A percentile compares a stretch with the other conserved stretches of the same genome.
Evolutionary conservation across 2,797 vertebrate species (phyloP).

Genomic region (Hyperoplus immaculatus): DNA sequence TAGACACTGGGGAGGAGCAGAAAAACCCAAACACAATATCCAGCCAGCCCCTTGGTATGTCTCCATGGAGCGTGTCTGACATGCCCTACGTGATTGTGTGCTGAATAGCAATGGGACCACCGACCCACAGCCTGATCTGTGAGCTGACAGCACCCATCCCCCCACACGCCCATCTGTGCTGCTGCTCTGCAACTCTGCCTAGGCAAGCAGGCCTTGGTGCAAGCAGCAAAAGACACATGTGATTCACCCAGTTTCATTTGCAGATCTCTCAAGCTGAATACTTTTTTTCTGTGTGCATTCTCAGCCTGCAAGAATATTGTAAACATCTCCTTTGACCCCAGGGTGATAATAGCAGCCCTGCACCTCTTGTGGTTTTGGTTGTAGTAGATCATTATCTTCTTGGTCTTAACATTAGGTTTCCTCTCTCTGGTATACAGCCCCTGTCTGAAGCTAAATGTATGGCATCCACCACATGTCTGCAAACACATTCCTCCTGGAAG

Average conservation of each 20-base stretch:
- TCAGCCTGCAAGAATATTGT: conserved; percentile 12
- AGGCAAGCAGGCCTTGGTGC: conserved; percentile 68
- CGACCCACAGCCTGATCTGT: conserved; percentile 81
- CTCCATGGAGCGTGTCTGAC: conserved; percentile 78
- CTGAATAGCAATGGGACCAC: conserved; percentile 83
- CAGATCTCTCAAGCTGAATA: conserved; percentile 9
- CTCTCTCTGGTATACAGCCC: conserved; percentile 37
- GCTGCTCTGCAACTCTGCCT: conserved; percentile 64
- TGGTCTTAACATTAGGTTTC: conserved; percentile 22
- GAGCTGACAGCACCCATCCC: conserved; percentile 84
- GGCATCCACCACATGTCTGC: conserved; percentile 12
- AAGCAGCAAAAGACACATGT: conserved; percentile 57
- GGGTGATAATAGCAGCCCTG: conserved; percentile 38
- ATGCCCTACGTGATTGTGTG: conserved; percentile 79
- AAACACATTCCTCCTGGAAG: conserved; percentile 55
- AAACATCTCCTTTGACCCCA: conserved; percentile 47
- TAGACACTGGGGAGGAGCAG: conserved; percentile 23
- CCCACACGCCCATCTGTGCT: conserved; percentile 82
- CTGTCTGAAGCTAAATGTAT: too few relatives aligned
- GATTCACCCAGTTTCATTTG: conserved; percentile 43
- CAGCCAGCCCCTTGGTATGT: conserved; percentile 58
- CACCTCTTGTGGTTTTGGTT: conserved; percentile 6
- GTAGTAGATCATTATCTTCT: conserved; percentile 40
- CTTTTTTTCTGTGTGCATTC: conserved; percentile 8
- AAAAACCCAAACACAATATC: conserved; percentile 55